Conservation (phyloP, 2,888 invertebrate genomes). For the Drosophila demipolita region DNA sequence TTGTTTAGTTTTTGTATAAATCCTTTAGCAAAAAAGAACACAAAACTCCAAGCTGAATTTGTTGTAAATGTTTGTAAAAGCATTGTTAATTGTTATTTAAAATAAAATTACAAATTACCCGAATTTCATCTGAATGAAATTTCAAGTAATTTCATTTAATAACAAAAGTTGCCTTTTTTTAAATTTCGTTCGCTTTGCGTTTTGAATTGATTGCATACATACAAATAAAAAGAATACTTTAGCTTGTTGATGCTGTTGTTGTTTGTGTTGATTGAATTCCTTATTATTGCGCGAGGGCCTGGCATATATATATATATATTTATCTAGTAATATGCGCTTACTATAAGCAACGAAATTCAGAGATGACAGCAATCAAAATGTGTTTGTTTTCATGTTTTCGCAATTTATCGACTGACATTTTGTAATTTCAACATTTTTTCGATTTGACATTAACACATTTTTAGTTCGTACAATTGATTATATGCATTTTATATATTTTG, state of each 20-base stretch:
- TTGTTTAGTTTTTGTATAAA: slow-evolving; percentile 53
- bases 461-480: slow-evolving; percentile 37
- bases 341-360: slow-evolving; percentile 33
- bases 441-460: slow-evolving; percentile 40
- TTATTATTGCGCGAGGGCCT: slow-evolving; percentile 42
- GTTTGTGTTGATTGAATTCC: slow-evolving; percentile 23
- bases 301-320: slow-evolving; percentile 35
- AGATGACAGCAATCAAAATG: slow-evolving; percentile 50
- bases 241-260: slow-evolving; percentile 31
- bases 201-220: slow-evolving; percentile 18
- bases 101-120: slow-evolving; percentile 46
- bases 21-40: slow-evolving; percentile 77
- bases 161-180: slow-evolving; percentile 41
- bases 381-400: slow-evolving; percentile 33
- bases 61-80: slow-evolving; percentile 37
- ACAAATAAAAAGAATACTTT: slow-evolving; percentile 45
- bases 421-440: slow-evolving; percentile 32
- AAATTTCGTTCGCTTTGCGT: slow-evolving; percentile 45
- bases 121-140: slow-evolving; percentile 45
- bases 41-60: slow-evolving; percentile 60
- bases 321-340: slow-evolving; percentile 42
- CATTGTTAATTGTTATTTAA: slow-evolving; percentile 39
- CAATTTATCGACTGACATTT: slow-evolving; percentile 23
- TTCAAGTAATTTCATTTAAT: slow-evolving; percentile 45
- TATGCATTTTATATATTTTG: slow-evolving; percentile 12